Evolutionary conservation across 2,888 invertebrate genomes (phyloP).

Genomic region (Melanophora roralis): DNA sequence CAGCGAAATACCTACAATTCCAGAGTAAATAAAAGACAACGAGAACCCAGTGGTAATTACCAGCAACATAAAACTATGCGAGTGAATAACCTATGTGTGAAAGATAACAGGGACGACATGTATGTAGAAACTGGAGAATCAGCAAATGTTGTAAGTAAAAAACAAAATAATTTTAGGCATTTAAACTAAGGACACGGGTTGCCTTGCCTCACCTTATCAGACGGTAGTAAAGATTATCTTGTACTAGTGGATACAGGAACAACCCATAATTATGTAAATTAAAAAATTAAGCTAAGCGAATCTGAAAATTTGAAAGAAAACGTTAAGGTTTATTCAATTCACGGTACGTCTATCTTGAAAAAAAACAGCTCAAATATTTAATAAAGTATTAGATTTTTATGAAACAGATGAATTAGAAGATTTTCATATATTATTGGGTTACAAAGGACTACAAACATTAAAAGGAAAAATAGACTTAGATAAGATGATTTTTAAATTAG

Average conservation of each 20-base stretch:
- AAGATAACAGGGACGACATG: too few relatives aligned
- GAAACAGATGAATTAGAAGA: slow-evolving; percentile 3
- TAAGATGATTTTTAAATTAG: too few relatives aligned
- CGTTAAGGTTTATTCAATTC: neutral
- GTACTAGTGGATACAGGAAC: slow-evolving; percentile 3
- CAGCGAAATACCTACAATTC: too few relatives aligned
- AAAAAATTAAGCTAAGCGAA: too few relatives aligned
- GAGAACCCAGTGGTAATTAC: too few relatives aligned
- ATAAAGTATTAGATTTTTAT: too few relatives aligned
- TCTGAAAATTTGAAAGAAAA: neutral
- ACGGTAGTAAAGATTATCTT: neutral
- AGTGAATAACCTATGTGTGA: too few relatives aligned
- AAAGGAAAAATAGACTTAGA: neutral
- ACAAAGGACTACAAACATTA: neutral
- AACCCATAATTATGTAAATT: too few relatives aligned
- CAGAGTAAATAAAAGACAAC: too few relatives aligned
- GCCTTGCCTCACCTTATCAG: slow-evolving; percentile 7
- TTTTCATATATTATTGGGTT: slow-evolving; percentile 4
- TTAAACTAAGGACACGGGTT: slow-evolving; percentile 1
- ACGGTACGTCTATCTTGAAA: neutral
- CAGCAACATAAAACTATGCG: too few relatives aligned
- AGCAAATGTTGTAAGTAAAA: neutral
- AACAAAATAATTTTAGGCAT: neutral
- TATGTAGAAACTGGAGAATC: neutral
- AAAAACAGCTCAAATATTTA: slow-evolving; percentile 5